Evolutionary conservation across 2,113 vertebrate genomes (phyloP), one percentile per base, ranked within the genome.

Genomic region (Paracanthobrama guichenoti): DNA sequence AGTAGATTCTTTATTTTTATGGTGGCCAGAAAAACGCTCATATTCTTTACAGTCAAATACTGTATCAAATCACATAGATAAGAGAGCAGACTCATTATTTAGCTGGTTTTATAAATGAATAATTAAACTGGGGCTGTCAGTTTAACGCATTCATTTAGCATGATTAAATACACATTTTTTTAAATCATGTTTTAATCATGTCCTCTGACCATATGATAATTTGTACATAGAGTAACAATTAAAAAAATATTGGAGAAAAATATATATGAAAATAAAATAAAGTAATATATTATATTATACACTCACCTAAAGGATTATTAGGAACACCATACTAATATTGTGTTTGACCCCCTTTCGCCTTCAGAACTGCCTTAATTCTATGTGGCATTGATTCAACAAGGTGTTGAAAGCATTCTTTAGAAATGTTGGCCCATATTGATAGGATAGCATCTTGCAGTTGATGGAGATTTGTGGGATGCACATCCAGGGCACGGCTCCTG

Each of bases 21-120:
- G 24, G 60, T 80, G 60, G 26, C n/a, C 57, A 62, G n/a, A 44
- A 62, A 62, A 26, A 46, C 0, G 3, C 39, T 44, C 2, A 26
- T 79, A 50, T 48, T 80, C 57, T 79, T 79, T 79, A 20, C 55
- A 62, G 55, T 18, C 57, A 26, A 44, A 62, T 62, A 44, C 9
- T 20, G 26, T 35, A 31, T 78, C 10, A 35, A 7, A 42, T 24
- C 28, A 78, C 12, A 14, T 26, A 10, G 57, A 59, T 59, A 59
- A 76, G 5, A 79, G 7, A 59, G 3, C 13, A 1, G 3, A 16
- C 35, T 79, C 57, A 11, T 62, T 79, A 62, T 79, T 79, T 16
- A n/a, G 76, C 8, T 2, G 7, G 1, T 18, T 62, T 79, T 44
- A 79, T 26, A 62, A 42, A 44, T 44, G 0, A 8, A 62, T 79